Base-by-base conservation (phyloP, 2,888 invertebrate species). In the Brachyptera risi region DNA sequence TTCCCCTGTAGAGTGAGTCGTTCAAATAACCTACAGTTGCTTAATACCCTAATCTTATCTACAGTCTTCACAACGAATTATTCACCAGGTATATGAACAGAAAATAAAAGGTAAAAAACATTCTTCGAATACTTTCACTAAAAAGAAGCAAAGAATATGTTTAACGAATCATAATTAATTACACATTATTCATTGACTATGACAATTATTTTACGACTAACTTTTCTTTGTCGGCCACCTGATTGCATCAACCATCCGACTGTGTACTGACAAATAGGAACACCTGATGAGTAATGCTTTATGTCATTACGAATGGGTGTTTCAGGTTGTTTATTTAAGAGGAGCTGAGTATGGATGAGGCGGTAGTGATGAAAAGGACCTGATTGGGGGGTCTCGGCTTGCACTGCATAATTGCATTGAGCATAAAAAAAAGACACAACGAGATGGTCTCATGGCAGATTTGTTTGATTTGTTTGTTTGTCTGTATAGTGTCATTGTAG, bases 171-270 rank as follows among this genome's bases (percentile, higher is more conserved):
- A 7, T 50, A 50, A 26, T 50, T 54, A 54, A 54, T 54, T 54
- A 54, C 37, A 5, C 37, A 54, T n/a, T n/a, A n/a, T 54, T 54
- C 54, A 54, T 23, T 23, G 54, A 35, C 35, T 31, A 54, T 54
- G 54, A 54, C 54, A 54, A 54, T 54, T 37, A 54, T 54, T 54
- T 13, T 15, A 21, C 24, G n/a, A 23, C 11, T 24, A n/a, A 9
- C 13, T n/a, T 9, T 21, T 26, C 54, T 54, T 54, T 54, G 54
- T 54, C 54, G 54, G 54, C 37, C n/a, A n/a, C n/a, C n/a, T n/a
- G n/a, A n/a, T n/a, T n/a, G n/a, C n/a, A n/a, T n/a, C n/a, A n/a
- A n/a, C n/a, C n/a, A n/a, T n/a, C n/a, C n/a, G n/a, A n/a, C n/a
- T n/a, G n/a, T n/a, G n/a, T n/a, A n/a, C n/a, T n/a, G n/a, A n/a